Conservation (phyloP, 2,888 invertebrate species). For the Drosophila heteroneura region DNA sequence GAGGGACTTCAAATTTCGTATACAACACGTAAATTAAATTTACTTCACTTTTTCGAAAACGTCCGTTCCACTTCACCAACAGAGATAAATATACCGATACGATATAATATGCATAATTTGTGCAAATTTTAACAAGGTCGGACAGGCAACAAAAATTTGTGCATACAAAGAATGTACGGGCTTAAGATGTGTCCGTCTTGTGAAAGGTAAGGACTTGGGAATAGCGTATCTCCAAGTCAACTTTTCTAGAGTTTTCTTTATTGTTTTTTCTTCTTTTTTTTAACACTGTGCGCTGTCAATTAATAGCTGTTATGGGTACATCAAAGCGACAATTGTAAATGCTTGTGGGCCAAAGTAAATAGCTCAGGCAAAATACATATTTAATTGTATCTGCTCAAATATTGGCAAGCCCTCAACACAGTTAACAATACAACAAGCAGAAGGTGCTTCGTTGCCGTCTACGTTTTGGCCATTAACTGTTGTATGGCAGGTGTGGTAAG, state of each 20-base stretch:
- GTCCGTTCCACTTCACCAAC: too few relatives aligned
- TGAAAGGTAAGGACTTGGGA: not conserved
- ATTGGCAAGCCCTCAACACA: constrained; percentile 55
- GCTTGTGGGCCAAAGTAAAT: constrained; percentile 38
- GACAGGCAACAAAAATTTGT: not conserved
- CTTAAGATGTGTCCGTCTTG: not conserved
- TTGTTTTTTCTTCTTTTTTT: not conserved
- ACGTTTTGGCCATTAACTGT: constrained; percentile 44
- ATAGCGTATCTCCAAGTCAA: not conserved
- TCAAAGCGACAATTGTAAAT: constrained; percentile 34
- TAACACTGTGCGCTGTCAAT: constrained; percentile 26
- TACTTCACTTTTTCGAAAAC: not conserved
- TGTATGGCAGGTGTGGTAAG: constrained; percentile 49
- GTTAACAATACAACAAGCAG: constrained; percentile 35
- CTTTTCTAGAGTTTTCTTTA: not conserved
- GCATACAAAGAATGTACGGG: not conserved
- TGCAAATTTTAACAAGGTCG: not conserved
- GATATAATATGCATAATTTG: not conserved
- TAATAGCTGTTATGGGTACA: constrained; percentile 30
- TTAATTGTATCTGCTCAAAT: constrained; percentile 65
- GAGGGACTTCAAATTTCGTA: not conserved
- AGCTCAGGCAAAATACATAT: constrained; percentile 42
- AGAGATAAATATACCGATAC: not conserved
- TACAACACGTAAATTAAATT: not conserved
- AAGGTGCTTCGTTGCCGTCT: constrained; percentile 38